Evolutionary conservation across 1,140 invertebrate genomes (phyloP), one percentile per base, ranked within the genome.

Genomic region (Ooceraea biroi): DNA sequence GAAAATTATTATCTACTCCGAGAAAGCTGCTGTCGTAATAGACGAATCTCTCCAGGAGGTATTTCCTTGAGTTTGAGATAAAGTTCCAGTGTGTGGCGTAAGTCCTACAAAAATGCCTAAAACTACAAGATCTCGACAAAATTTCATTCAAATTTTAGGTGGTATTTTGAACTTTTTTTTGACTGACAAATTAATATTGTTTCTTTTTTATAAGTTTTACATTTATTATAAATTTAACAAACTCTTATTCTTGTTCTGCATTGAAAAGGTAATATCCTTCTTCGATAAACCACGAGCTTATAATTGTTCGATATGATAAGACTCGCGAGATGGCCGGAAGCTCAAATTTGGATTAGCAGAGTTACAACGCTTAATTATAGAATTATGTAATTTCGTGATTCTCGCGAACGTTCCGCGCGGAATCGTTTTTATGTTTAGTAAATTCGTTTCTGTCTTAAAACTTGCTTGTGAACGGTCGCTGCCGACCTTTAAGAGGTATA

Each of bases 301-400:
- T 76, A 48, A 5, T 50, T 30, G 12, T 76, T 76, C n/a, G n/a
- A 63, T 22, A 48, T 36, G 73, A 76, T 76, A 76, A 76, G 25
- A 11, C 8, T 30, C n/a, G 41, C 12, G 48, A 78, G 19, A n/a
- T n/a, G n/a, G n/a, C n/a, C 61, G 74, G 36, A 69, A 77, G 10
- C 8, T 76, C 60, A 17, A 46, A 36, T 74, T 44, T 25, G 36
- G 3, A 3, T n/a, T 72, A n/a, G 52, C 80, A 48, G 22, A 60
- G 68, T 65, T 72, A 73, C 19, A 68, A 58, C 17, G n/a, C 76
- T 86, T 78, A 71, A 86, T 86, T n/a, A n/a, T n/a, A n/a, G n/a
- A 65, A 69, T 78, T 58, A 58, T 50, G 36, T 22, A 73, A 30
- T 48, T 46, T 66, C 82, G 63, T 57, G 66, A 14, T 11, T 19